These are phyloP conservation scores for Poecile montanus DNA, from an alignment of 2,797 vertebrate genomes.

Conservation along the genomic window DNA sequence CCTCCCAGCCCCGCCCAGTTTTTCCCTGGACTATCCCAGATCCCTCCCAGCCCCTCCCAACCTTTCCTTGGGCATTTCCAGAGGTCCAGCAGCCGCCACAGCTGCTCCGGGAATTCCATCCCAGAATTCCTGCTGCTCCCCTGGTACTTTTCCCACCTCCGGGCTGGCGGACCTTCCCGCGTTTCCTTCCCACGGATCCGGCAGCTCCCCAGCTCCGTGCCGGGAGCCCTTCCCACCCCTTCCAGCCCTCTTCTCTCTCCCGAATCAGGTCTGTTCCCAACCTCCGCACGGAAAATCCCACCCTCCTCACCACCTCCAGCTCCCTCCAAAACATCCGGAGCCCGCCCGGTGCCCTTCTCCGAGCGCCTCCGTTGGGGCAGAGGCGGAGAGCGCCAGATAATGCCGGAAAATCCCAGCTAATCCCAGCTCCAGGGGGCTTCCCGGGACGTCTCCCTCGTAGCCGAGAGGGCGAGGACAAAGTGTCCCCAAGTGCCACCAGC, in stretches of 20 bases:
- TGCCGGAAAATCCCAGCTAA: conserved; percentile 35
- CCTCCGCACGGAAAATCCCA: conserved; percentile 59
- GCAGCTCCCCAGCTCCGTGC: neutral
- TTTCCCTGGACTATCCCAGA: neutral
- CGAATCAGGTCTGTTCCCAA: conserved; percentile 62
- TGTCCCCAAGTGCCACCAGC: conserved; percentile 39
- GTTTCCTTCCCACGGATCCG: neutral
- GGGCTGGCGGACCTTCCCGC: neutral
- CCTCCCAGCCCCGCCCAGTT: rapidly evolving
- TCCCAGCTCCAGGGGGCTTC: conserved; percentile 35
- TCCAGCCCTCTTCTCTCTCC: conserved; percentile 59
- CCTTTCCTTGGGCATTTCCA: neutral
- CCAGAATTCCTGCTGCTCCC: rapidly evolving
- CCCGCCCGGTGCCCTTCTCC: conserved; percentile 53
- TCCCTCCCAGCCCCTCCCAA: rapidly evolving
- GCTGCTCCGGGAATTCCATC: neutral
- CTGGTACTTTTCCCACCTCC: neutral
- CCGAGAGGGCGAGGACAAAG: conserved; percentile 39
- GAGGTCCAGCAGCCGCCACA: neutral
- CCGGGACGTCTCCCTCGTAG: conserved; percentile 44
- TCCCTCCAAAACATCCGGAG: conserved; percentile 69
- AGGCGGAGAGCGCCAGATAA: conserved; percentile 48
- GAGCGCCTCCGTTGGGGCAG: conserved; percentile 23
- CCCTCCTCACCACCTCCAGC: conserved; percentile 66
- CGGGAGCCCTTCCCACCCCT: neutral